Evolutionary conservation across 2,888 invertebrate species (phyloP), one percentile per base, ranked within the genome.

Genomic region (Drosophila melanosoma): DNA sequence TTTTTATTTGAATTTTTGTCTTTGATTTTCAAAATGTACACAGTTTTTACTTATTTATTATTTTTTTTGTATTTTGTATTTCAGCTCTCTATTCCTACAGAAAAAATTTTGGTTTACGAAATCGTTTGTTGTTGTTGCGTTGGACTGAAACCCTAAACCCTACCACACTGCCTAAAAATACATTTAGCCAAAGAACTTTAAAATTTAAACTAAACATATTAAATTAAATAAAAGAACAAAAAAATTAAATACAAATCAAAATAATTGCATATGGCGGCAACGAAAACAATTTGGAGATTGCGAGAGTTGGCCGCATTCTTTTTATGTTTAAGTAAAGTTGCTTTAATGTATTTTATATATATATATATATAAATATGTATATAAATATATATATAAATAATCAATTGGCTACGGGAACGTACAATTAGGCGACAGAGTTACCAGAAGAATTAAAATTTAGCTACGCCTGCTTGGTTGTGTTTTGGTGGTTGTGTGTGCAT

Each of bases 331-430:
- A 74, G 77, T 77, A 76, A 74, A 59, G 62, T 77, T 63, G 69
- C 59, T 53, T 20, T 26, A 35, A 35, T 20, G 20, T 35, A 33
- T 33, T 57, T 17, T 36, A 57, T 33, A 52, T 29, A 68, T 45
- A 53, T 48, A 40, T 38, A 26, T 26, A 40, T 42, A 42, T 60
- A 67, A 20, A 66, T 53, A 60, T 53, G 35, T 35, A 48, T 49
- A 33, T 42, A n/a, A 33, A 48, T 54, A 62, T 66, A 33, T 40
- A 49, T 59, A 48, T 45, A 53, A 49, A 62, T 87, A 85, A 87
- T 79, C 72, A 85, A 85, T 85, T 85, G 85, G 85, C 85, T 85
- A 85, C 84, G 85, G 83, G 83, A 83, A 83, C 77, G 79, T 83
- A 79, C 69, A 79, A 71, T 83, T 78, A 66, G 78, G 69, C 80